phyloP scores from a whole-genome alignment of 2,797 vertebrate genomes.

The Chiloscyllium punctatum region DNA sequence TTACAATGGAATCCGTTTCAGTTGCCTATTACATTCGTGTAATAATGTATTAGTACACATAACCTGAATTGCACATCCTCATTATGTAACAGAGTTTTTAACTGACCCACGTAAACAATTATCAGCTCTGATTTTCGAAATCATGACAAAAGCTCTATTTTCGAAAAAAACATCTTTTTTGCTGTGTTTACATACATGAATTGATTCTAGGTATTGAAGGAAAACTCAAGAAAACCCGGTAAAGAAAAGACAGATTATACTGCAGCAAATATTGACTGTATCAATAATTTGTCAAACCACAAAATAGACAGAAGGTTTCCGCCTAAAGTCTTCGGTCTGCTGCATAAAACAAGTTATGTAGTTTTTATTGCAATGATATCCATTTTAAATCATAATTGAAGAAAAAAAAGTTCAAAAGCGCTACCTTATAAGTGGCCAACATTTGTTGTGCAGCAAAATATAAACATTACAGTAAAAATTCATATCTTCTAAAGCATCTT shows the following conservation, averaged over 20 bases:
- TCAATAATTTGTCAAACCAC: background rate
- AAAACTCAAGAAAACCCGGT: too few relatives aligned
- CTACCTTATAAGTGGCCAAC: background rate
- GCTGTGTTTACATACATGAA: background rate
- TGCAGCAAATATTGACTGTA: background rate
- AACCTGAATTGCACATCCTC: background rate
- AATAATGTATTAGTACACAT: background rate
- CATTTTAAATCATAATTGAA: background rate
- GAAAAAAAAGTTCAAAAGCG: background rate
- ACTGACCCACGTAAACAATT: background rate
- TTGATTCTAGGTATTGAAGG: background rate
- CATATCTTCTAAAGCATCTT: background rate
- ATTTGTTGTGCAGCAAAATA: background rate
- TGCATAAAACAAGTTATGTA: background rate
- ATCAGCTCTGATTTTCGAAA: conserved; percentile 1
- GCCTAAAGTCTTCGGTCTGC: background rate
- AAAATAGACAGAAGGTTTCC: background rate
- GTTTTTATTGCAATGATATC: background rate
- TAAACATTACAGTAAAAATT: background rate
- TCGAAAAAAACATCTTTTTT: background rate
- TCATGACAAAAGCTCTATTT: background rate
- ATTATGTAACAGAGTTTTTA: background rate
- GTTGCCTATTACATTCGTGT: background rate
- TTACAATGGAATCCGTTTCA: background rate
- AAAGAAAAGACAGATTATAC: background rate